Evolutionary conservation across 2,888 invertebrate species (phyloP).

Genomic region (Camptogramma bilineatum): DNA sequence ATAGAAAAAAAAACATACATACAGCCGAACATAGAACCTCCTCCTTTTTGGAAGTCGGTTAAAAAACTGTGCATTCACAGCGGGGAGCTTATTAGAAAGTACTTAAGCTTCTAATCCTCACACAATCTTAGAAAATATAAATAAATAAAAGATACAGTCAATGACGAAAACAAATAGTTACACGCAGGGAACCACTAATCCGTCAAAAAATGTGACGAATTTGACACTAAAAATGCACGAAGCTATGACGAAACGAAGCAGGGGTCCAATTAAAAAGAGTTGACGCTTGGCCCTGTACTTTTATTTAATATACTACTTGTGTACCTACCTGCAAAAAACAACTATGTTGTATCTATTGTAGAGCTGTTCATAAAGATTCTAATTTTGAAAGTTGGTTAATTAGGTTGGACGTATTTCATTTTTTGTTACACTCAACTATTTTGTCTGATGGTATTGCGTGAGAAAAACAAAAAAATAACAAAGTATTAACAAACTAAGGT

Average conservation of each 20-base stretch:
- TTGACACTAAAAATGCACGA: conserved; percentile 46
- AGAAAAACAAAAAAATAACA: conserved; percentile 51
- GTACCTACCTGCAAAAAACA: conserved; percentile 12
- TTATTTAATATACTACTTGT: too few relatives aligned
- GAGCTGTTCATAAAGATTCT: neutral
- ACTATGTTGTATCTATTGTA: neutral
- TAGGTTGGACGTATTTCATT: conserved; percentile 60
- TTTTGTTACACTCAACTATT: conserved; percentile 58
- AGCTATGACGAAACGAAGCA: conserved; percentile 47
- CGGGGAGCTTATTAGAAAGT: conserved; percentile 71
- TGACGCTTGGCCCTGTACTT: conserved; percentile 63
- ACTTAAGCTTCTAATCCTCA: neutral
- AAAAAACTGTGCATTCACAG: conserved; percentile 39
- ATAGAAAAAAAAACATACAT: too few relatives aligned
- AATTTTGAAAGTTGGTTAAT: conserved; percentile 52
- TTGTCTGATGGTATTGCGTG: conserved; percentile 43
- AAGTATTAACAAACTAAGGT: conserved; percentile 30
- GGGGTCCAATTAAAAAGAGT: conserved; percentile 75
- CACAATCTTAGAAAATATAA: neutral
- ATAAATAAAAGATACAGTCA: neutral
- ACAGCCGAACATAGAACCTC: too few relatives aligned
- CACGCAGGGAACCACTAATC: neutral
- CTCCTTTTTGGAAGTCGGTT: neutral
- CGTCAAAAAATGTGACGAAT: conserved; percentile 31
- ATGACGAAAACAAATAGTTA: conserved; percentile 1